Base-by-base conservation (phyloP, 2,113 vertebrate species). In the Seriola quinqueradiata region DNA sequence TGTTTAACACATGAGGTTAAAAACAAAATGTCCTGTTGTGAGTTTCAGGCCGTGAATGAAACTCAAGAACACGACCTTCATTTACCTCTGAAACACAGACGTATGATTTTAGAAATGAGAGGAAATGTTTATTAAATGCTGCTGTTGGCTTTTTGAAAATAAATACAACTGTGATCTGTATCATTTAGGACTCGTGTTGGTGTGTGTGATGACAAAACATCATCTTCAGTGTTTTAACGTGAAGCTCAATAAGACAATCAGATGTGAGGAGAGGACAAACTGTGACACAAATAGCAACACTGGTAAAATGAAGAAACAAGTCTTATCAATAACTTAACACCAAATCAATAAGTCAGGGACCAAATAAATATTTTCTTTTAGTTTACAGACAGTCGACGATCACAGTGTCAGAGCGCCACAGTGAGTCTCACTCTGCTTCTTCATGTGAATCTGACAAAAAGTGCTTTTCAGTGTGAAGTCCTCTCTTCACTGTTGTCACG, bases 361-460 rank as follows among this genome's bases (percentile, higher is more conserved):
- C 93, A 95, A 95, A 95, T 95, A 96, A 95, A 96, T 96, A 96
- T 91, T 92, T 91, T 91, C 73, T 90, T 86, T 76, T 74, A 91
- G 84, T 90, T 88, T 92, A 87, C 75, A 90, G 66, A 89, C 92
- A 95, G 90, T 93, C 93, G 92, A 90, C 87, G 87, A 93, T 93
- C 93, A 94, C 93, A 92, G 84, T 77, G 75, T 85, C 63, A 80
- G 79, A 91, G 77, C 50, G 81, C 83, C 83, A 78, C 72, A 87
- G 67, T 79, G 69, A 76, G 65, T 54, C 67, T 81, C 72, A n/a
- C 48, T 34, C 58, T 64, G 52, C 57, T 68, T 73, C 77, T 83
- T 77, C 72, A 84, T 83, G 82, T 84, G 72, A 87, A 87, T 87
- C 65, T 78, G 87, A 86, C 58, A 67, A 82, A 92, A 95, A 95